Evolutionary conservation across 2,113 vertebrate genomes (phyloP).

Genomic region (Ornithorhynchus anatinus): DNA sequence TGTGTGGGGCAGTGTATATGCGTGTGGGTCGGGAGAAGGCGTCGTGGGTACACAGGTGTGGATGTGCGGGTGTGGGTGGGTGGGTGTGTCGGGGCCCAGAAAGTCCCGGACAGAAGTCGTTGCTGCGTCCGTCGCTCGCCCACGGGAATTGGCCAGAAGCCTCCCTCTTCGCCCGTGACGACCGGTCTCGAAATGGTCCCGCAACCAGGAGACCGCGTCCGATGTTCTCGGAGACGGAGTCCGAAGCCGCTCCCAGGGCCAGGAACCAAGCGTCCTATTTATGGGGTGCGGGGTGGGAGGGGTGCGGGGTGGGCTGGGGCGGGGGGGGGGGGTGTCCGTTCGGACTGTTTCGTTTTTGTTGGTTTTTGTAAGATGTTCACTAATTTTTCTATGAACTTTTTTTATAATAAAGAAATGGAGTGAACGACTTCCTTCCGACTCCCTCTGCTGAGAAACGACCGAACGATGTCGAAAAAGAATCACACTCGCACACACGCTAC

Average conservation of each 20-base stretch:
- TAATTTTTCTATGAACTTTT: conserved; percentile 69
- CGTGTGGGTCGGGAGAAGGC: conserved; percentile 41
- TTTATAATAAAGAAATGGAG: conserved; percentile 67
- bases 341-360: conserved; percentile 72
- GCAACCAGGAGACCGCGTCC: conserved; percentile 89
- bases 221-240: conserved; percentile 81
- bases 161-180: conserved; percentile 82
- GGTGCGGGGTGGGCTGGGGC: background rate
- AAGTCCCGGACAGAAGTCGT: no score
- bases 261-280: background rate
- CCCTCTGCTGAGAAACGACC: no score
- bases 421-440: conserved; percentile 36
- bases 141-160: no score
- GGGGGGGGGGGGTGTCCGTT: background rate
- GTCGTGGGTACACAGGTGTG: conserved; percentile 47
- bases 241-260: background rate
- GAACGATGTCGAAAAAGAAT: background rate
- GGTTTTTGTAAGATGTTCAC: conserved; percentile 74
- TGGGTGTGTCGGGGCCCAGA: no score
- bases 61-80: no score
- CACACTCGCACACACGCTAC: no score
- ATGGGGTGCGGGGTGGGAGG: background rate
- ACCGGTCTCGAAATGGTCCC: conserved; percentile 91
- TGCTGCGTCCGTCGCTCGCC: no score
- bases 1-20: no score